Percentiles rank a stretch among this genome's conserved stretches.
Conservation (phyloP, 2,113 vertebrate species). For the Orthonyx spaldingii region DNA sequence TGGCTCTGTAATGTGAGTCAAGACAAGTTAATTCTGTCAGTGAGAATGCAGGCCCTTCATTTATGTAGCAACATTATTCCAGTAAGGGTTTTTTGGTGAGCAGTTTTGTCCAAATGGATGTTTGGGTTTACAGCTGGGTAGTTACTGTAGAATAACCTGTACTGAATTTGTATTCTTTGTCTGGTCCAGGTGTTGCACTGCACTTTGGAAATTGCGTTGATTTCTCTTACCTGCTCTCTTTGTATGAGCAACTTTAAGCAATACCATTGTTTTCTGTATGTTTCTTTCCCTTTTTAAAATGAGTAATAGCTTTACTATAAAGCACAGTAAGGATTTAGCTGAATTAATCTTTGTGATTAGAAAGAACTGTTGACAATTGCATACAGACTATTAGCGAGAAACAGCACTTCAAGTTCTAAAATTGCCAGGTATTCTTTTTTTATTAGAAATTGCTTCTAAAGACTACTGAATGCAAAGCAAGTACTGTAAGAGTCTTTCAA, state of each 20-base stretch:
- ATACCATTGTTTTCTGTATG: neutral
- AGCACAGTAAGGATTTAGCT: neutral
- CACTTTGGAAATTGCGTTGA: constrained; percentile 10
- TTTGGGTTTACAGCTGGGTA: neutral
- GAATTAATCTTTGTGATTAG: neutral
- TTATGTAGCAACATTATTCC: neutral
- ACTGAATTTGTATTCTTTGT: neutral
- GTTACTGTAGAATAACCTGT: neutral
- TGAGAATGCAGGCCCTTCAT: neutral
- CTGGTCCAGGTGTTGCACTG: neutral
- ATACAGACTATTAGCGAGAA: neutral
- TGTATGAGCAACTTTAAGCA: constrained; percentile 5
- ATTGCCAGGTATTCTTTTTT: neutral
- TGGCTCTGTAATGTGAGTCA: neutral
- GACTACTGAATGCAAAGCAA: neutral
- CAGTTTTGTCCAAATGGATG: neutral
- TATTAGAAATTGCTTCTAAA: neutral
- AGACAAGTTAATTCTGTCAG: neutral
- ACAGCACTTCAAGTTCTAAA: neutral
- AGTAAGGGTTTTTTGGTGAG: neutral
- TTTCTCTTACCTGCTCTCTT: neutral
- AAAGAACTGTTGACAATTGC: neutral
- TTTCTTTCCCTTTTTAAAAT: neutral
- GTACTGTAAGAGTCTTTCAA: neutral
- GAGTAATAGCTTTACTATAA: neutral